A percentile compares a stretch with the other conserved stretches of the same genome.
phyloP scores from a whole-genome alignment of 2,888 invertebrate species.

The Tenthredo distinguenda region DNA sequence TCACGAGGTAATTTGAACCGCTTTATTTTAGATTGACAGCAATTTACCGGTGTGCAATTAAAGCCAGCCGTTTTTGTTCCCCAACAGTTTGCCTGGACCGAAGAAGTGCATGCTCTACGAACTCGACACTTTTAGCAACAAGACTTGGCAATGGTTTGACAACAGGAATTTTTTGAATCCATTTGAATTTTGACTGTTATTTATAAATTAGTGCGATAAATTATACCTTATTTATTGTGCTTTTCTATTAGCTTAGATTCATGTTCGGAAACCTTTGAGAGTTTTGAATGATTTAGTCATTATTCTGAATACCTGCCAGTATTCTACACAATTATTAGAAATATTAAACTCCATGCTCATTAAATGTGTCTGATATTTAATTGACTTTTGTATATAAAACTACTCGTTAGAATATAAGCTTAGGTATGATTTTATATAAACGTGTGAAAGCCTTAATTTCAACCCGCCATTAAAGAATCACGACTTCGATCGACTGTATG shows the following conservation, averaged over 20 bases:
- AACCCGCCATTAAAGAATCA: neutral
- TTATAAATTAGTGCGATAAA: neutral
- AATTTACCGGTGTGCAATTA: neutral
- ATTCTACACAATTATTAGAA: neutral
- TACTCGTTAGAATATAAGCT: neutral
- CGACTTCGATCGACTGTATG: neutral
- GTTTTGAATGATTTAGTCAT: neutral
- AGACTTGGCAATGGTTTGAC: slow-evolving; percentile 49
- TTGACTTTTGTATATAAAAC: neutral
- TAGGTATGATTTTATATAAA: neutral
- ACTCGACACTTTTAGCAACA: slow-evolving; percentile 22
- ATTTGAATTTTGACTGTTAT: slow-evolving; percentile 3
- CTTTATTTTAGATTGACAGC: neutral
- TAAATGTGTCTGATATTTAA: neutral
- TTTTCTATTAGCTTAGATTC: neutral
- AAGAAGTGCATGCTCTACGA: slow-evolving; percentile 36
- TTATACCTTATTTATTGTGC: neutral
- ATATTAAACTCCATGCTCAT: neutral
- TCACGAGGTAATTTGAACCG: slow-evolving; percentile 7
- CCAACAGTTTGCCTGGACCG: slow-evolving; percentile 10
- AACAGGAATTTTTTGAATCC: slow-evolving; percentile 17
- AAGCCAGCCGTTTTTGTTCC: neutral
- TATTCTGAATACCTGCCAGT: neutral
- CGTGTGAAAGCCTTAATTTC: neutral
- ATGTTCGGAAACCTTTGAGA: neutral